Base-by-base conservation (phyloP, 2,797 vertebrate genomes). In the Anomalospiza imberbis region DNA sequence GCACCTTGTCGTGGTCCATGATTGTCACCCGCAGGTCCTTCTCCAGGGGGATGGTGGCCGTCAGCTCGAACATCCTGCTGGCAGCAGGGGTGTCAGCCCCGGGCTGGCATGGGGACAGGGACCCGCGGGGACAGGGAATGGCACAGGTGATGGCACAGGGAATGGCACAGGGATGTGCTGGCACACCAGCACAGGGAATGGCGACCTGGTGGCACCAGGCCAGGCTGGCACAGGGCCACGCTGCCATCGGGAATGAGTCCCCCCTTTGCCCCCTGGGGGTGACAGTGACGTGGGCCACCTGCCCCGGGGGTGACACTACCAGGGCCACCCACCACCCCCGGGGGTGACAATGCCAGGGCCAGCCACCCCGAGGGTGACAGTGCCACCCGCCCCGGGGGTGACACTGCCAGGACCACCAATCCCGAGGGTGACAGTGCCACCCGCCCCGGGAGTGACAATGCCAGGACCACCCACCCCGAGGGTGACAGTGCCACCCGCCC, bases 11-110 rank as follows among this genome's bases (percentile, higher is more conserved):
- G 1, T 97, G 97, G 92, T 98, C 98, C 45, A 92, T 85, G 9
- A 98, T 88, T 0, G 97, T 91, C 79, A 98, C 89, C 82, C 90
- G 79, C 51, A 98, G 94, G 90, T 98, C 98, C 87, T 98, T 98
- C 72, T 98, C 98, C 91, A 97, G 58, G 0, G 97, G 98, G 65
- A 98, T 96, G 89, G 88, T 95, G 72, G 97, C 97, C 4, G 13
- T 93, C 65, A 98, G 13, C 73, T 98, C 97, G 3, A 97, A 98
- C 91, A 97, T 72, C 90, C 98, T 98, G 89, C 13, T 10, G 53
- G 42, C 2, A 1, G 40, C 11, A 10, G 48, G 66, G 21, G 34
- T 34, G 34, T 34, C 34, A 34, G 38, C 34, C 34, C 34, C 34
- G 34, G 34, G 34, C 17, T 31, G 54, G 29, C 55, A 3, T 0